Evolutionary conservation across 2,797 vertebrate species (phyloP).

Genomic region (Anguilla anguilla): DNA sequence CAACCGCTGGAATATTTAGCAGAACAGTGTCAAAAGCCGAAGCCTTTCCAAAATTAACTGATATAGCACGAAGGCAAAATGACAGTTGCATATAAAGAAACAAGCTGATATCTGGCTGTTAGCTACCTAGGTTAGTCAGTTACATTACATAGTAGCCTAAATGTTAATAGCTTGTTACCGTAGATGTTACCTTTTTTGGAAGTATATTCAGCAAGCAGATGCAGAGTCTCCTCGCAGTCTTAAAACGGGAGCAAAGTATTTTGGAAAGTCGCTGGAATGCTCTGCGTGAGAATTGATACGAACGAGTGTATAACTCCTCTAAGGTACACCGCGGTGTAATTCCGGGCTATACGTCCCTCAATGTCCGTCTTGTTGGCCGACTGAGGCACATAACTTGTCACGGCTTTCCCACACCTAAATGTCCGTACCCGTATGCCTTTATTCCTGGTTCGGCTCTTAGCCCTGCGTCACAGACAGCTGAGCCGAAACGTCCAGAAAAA

Average conservation of each 20-base stretch:
- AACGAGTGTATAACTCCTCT: constrained; percentile 13
- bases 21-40: background rate
- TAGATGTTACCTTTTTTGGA: constrained; percentile 17
- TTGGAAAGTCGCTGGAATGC: constrained; percentile 34
- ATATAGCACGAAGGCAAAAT: background rate
- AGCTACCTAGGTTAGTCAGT: background rate
- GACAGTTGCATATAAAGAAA: background rate
- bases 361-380: constrained; percentile 22
- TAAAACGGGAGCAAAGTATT: constrained; percentile 40
- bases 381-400: constrained; percentile 27
- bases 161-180: background rate
- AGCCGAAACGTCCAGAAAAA: constrained; percentile 48
- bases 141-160: too few relatives aligned
- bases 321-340: background rate
- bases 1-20: background rate
- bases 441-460: constrained; percentile 24
- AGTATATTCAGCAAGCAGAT: constrained; percentile 17
- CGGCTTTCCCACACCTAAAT: constrained; percentile 30
- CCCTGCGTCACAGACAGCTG: constrained; percentile 66
- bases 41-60: background rate
- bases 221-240: constrained; percentile 1
- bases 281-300: constrained; percentile 17
- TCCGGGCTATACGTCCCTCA: constrained; percentile 5
- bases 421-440: constrained; percentile 31
- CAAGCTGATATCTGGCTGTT: background rate